Conservation (phyloP, 2,797 vertebrate genomes). For the Aselliscus stoliczkanus region DNA sequence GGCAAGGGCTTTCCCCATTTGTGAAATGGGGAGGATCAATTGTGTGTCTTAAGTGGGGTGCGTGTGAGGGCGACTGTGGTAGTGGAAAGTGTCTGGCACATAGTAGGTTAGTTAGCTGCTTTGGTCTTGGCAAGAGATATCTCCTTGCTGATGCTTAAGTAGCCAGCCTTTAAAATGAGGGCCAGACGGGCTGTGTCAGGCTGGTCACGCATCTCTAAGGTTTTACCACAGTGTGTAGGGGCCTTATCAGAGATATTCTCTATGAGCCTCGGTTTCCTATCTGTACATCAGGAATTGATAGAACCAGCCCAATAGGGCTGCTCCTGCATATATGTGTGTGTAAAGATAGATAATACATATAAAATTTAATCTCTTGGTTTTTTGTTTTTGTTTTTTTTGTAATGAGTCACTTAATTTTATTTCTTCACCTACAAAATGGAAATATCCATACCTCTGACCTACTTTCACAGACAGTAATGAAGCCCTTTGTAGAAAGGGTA, state of each 20-base stretch:
- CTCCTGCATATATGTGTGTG: rapidly evolving
- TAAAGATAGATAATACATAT: not conserved
- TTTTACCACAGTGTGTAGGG: rapidly evolving
- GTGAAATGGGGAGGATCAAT: not conserved
- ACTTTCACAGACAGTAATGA: not conserved
- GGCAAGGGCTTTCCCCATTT: not conserved
- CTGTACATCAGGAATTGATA: not conserved
- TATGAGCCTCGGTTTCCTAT: not conserved
- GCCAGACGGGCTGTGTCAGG: not conserved
- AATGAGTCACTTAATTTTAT: not conserved
- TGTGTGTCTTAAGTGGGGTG: not conserved
- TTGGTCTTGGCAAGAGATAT: not conserved
- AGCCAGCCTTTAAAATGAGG: not conserved
- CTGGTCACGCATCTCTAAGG: not conserved
- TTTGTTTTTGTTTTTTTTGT: not conserved
- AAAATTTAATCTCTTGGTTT: not conserved
- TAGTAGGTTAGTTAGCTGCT: not conserved
- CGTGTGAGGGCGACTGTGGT: not conserved
- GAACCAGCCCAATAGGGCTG: no score
- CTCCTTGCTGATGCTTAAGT: not conserved
- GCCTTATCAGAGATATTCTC: not conserved
- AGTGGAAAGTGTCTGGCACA: not conserved
- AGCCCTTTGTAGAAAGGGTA: not conserved
- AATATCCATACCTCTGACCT: not conserved
- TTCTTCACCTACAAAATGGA: not conserved